These are phyloP conservation scores for Artemia sp. DNA, from an alignment of 2,888 invertebrate genomes.

Conservation along the genomic window DNA sequence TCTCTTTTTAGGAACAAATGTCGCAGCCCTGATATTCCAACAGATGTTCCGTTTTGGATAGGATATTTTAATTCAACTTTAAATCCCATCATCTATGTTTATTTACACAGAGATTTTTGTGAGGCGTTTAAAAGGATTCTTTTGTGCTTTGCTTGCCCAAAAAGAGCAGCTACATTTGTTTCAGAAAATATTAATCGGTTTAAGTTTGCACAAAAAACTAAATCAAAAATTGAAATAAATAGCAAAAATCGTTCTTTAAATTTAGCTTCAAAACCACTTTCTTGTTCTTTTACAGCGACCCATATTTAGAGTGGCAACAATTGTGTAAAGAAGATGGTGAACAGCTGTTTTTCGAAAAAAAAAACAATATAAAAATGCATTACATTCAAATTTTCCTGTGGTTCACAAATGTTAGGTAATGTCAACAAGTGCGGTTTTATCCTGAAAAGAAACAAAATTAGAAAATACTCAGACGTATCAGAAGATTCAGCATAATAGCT, in stretches of 20 bases:
- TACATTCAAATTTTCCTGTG: too few relatives aligned
- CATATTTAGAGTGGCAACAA: neutral
- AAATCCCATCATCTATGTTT: constrained; percentile 78
- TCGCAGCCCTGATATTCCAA: constrained; percentile 63
- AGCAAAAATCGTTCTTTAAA: too few relatives aligned
- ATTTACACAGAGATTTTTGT: constrained; percentile 93
- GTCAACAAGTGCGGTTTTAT: too few relatives aligned
- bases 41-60: constrained; percentile 89
- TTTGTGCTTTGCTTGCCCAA: constrained; percentile 60
- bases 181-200: neutral
- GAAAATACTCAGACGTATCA: too few relatives aligned
- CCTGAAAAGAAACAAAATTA: too few relatives aligned
- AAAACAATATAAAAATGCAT: too few relatives aligned
- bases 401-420: too few relatives aligned
- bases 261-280: too few relatives aligned
- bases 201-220: neutral
- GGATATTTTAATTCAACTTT: constrained; percentile 95
- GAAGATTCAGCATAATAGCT: too few relatives aligned
- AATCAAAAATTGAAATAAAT: too few relatives aligned
- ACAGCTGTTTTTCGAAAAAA: too few relatives aligned
- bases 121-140: constrained; percentile 87
- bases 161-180: neutral
- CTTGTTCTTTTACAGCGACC: neutral
- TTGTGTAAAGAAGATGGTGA: too few relatives aligned
- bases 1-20: constrained; percentile 64